Evolutionary conservation across 2,113 vertebrate genomes (phyloP).

Genomic region (Rutilus rutilus): DNA sequence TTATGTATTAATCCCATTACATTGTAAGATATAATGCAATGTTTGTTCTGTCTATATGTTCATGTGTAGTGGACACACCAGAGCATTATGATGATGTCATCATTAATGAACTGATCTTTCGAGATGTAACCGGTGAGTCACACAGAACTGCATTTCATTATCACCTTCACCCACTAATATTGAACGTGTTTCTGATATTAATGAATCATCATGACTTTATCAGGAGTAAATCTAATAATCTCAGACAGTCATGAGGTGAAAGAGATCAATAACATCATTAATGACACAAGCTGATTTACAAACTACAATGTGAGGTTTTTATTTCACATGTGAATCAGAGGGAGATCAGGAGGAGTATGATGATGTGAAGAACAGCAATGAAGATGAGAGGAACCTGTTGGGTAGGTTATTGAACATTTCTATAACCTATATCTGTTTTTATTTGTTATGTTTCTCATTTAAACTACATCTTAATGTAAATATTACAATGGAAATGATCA

Average conservation of each 20-base stretch:
- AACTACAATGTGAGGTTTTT: neutral
- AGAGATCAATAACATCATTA: neutral
- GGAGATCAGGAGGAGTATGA: slow-evolving; percentile 23
- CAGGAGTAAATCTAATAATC: neutral
- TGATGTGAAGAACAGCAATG: neutral
- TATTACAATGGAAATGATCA: neutral
- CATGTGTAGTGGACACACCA: neutral
- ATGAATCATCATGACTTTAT: neutral
- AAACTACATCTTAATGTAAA: neutral
- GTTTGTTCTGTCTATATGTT: neutral
- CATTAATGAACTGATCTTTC: neutral
- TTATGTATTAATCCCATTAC: neutral
- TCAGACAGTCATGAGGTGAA: neutral
- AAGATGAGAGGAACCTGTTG: neutral
- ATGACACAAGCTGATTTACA: neutral
- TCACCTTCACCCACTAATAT: too few species aligned
- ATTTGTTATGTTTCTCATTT: too few species aligned
- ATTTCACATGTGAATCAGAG: slow-evolving; percentile 3
- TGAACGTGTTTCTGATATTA: neutral
- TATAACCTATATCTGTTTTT: neutral
- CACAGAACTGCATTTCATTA: neutral
- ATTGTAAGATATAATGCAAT: neutral
- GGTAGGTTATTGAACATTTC: neutral
- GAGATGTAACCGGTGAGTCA: neutral
- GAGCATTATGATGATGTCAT: slow-evolving; percentile 34